phyloP scores from a whole-genome alignment of 2,113 vertebrate species.

The Electrona antarctica region DNA sequence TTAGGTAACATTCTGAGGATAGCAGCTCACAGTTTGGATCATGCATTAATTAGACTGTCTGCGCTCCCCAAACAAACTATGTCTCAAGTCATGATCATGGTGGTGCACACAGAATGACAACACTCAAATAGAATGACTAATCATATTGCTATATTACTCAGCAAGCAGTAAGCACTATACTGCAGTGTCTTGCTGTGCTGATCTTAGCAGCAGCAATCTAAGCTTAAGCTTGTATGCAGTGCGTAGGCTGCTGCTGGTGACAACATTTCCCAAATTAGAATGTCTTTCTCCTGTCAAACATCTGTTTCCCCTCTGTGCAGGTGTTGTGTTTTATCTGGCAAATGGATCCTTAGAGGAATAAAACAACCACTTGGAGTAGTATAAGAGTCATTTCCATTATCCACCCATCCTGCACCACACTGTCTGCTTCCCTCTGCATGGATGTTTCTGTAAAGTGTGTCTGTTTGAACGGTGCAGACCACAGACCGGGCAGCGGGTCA shows the following conservation, averaged over 20 bases:
- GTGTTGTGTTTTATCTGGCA: not conserved
- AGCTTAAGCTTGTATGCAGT: not conserved
- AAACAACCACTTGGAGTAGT: not conserved
- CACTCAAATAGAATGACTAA: too few species aligned
- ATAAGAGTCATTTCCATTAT: too few species aligned
- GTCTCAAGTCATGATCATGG: not conserved
- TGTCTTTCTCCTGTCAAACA: not conserved
- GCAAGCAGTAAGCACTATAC: not conserved
- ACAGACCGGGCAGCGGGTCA: slow-evolving; percentile 18
- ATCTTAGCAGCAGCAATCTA: too few species aligned
- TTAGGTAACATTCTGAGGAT: not conserved
- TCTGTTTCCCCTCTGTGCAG: slow-evolving; percentile 9
- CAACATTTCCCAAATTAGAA: not conserved
- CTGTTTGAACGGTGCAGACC: not conserved
- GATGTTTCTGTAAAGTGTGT: not conserved
- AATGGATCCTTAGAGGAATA: not conserved
- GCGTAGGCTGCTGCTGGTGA: not conserved
- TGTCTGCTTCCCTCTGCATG: not conserved
- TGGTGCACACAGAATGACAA: not conserved
- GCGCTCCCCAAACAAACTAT: slow-evolving; percentile 2
- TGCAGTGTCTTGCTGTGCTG: not conserved
- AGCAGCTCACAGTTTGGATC: slow-evolving; percentile 1
- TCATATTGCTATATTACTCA: too few species aligned
- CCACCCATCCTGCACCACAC: not conserved
- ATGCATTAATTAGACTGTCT: not conserved